Base-by-base conservation (phyloP, 2,113 vertebrate genomes). In the Scomber colias region DNA sequence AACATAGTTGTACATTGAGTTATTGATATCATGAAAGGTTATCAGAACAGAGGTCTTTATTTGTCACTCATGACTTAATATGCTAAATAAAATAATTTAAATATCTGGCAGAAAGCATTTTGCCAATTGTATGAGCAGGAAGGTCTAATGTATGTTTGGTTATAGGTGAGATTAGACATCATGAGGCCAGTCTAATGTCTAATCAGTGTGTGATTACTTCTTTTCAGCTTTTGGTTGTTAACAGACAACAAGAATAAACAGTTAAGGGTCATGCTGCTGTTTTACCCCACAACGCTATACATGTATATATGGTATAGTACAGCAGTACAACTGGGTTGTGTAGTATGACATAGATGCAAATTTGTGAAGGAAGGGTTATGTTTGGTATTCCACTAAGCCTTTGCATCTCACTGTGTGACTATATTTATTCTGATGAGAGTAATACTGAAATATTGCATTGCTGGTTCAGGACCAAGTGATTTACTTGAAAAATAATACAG, bases 401-500 rank as follows among this genome's bases (percentile, higher is more conserved):
- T 21, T 53, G 27, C 31, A 40, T n/a, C 40, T 64, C 27, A 53
- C 6, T 44, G 24, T 49, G 24, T 27, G 24, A 27, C 24, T 27
- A 27, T 27, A 3, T 59, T 57, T 7, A 30, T 53, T 27, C 4
- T 40, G 44, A 73, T 59, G 2, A 46, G 15, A 27, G 19, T 8
- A 17, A 27, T 15, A 16, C 11, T 77, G 16, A 64, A 48, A 51
- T 69, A 59, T 30, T 60, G 12, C 2, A 63, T 31, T 27, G 2
- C 4, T 27, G 11, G 12, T 21, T 50, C 30, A 0, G 7, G 16
- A 66, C 46, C 55, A 69, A 61, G 16, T 27, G n/a, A 55, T 72
- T 66, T 62, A 78, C 21, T 21, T 60, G 45, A 19, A 77, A 40
- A 72, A 24, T 24, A 19, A 17, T 31, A 46, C 17, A 69, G 24